These are phyloP conservation scores for Dendrolimus pini DNA, from an alignment of 2,888 invertebrate genomes.

Conservation along the genomic window DNA sequence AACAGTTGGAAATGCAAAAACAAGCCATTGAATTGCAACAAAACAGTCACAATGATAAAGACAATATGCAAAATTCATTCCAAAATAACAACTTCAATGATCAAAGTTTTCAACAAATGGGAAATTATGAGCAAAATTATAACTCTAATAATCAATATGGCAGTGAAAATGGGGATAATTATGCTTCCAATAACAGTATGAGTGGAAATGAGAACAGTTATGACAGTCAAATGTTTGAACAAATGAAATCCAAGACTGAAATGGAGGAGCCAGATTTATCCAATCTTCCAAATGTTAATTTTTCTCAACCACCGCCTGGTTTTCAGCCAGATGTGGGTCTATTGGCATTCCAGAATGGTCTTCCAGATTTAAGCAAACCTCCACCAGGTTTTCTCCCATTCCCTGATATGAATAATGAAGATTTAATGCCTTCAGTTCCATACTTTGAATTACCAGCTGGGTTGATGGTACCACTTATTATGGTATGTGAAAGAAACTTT, in stretches of 20 bases:
- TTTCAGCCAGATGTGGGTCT: constrained; percentile 45
- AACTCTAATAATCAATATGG: constrained; percentile 52
- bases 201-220: constrained; percentile 72
- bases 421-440: constrained; percentile 92
- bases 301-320: constrained; percentile 68
- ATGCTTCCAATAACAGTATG: constrained; percentile 57
- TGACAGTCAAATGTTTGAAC: constrained; percentile 64
- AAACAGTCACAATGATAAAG: constrained; percentile 49
- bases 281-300: constrained; percentile 60
- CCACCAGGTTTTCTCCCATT: constrained; percentile 86
- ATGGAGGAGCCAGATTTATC: constrained; percentile 49
- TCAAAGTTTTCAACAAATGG: constrained; percentile 44
- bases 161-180: constrained; percentile 64
- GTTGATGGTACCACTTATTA: constrained; percentile 97
- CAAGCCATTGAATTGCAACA: constrained; percentile 78
- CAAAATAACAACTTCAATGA: constrained; percentile 54
- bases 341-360: constrained; percentile 75
- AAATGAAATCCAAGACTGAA: constrained; percentile 47
- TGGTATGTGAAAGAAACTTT: constrained; percentile 63
- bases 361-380: constrained; percentile 90
- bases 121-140: constrained; percentile 48
- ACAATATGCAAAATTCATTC: constrained; percentile 44
- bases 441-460: constrained; percentile 99
- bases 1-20: constrained; percentile 88
- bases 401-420: constrained; percentile 76